phyloP scores from a whole-genome alignment of 1,140 invertebrate genomes.

The Drosophila carrolli region DNA sequence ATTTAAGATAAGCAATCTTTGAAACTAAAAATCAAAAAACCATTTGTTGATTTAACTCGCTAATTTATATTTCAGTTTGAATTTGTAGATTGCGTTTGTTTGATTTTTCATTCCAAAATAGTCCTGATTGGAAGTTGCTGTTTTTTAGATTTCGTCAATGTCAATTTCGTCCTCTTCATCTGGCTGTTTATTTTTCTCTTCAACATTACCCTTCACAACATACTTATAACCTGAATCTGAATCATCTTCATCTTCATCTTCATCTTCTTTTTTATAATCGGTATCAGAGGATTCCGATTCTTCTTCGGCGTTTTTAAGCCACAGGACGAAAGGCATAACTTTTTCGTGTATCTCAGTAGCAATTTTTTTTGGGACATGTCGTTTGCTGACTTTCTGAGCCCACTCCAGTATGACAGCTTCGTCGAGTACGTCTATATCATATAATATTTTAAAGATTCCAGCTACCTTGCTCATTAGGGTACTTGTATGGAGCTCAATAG shows the following conservation, averaged over 20 bases:
- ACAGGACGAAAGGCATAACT: slow-evolving; percentile 97
- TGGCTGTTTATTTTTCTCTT: too few species aligned
- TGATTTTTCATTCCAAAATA: slow-evolving; percentile 6
- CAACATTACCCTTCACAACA: too few species aligned
- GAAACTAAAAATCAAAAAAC: slow-evolving; percentile 2
- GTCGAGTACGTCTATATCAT: slow-evolving; percentile 97
- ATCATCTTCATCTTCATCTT: too few species aligned
- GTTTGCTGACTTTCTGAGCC: slow-evolving; percentile 96
- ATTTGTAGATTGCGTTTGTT: slow-evolving; percentile 7
- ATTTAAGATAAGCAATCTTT: neutral
- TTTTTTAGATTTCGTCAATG: slow-evolving; percentile 94
- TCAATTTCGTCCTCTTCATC: slow-evolving; percentile 92
- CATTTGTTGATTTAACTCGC: slow-evolving; percentile 2
- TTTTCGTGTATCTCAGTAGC: slow-evolving; percentile 96
- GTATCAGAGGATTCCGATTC: slow-evolving; percentile 90
- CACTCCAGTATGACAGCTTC: slow-evolving; percentile 97
- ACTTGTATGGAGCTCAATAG: slow-evolving; percentile 93
- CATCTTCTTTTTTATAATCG: too few species aligned
- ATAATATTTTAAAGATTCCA: slow-evolving; percentile 94
- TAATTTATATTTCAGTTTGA: slow-evolving; percentile 6
- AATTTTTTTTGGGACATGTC: slow-evolving; percentile 96
- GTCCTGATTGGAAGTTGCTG: slow-evolving; percentile 1
- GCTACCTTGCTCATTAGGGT: slow-evolving; percentile 94
- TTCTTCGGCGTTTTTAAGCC: slow-evolving; percentile 98
- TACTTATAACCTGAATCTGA: too few species aligned